Conservation (phyloP, 2,888 invertebrate genomes). For the Salticus scenicus region DNA sequence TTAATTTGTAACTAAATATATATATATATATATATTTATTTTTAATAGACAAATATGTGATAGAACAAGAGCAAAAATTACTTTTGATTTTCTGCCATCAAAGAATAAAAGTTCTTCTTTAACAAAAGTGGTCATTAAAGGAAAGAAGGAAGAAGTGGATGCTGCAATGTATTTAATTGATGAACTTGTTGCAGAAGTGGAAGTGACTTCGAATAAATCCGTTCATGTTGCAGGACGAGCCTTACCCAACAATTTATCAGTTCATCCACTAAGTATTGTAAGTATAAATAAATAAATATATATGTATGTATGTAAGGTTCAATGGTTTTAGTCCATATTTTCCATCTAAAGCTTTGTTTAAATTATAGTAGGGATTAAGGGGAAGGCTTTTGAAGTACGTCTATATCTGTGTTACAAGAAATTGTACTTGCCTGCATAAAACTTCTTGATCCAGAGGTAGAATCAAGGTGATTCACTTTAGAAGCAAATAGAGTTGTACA, state of each 20-base stretch:
- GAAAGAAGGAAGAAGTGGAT: constrained; percentile 85
- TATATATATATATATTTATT: no score
- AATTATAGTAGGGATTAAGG: no score
- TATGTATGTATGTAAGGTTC: no score
- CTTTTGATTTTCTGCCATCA: constrained; percentile 77
- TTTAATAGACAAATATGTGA: constrained; percentile 79
- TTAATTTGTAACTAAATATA: no score
- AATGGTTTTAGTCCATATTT: no score
- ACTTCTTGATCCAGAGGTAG: no score
- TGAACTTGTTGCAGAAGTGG: constrained; percentile 81
- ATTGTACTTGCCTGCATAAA: no score
- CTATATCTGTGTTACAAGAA: no score
- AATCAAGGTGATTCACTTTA: no score
- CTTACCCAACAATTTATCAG: constrained; percentile 39
- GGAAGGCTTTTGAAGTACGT: no score
- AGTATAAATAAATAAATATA: constrained; percentile 7
- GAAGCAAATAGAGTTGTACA: no score
- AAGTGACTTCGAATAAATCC: constrained; percentile 75
- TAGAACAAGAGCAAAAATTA: constrained; percentile 81
- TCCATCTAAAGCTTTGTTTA: no score
- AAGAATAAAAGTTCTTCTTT: constrained; percentile 75
- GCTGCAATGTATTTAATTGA: constrained; percentile 84
- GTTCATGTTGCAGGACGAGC: constrained; percentile 54
- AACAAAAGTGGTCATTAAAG: constrained; percentile 78
- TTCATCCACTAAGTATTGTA: constrained; percentile 21